Percentiles rank a stretch among this genome's conserved stretches.
Evolutionary conservation across 2,797 vertebrate species (phyloP).

Genomic region (Buphagus erythrorhynchus): DNA sequence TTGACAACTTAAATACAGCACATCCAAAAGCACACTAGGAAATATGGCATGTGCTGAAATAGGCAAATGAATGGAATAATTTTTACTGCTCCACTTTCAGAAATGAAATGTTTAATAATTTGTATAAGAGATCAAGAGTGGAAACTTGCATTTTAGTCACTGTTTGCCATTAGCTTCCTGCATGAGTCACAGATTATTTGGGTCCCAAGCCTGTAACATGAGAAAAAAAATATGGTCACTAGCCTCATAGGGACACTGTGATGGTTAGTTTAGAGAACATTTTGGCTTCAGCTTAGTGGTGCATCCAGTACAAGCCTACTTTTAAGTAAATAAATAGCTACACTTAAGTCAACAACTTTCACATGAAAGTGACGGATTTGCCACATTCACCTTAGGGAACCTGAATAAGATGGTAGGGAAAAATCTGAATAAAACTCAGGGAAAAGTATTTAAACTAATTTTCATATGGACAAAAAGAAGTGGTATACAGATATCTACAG

Average conservation of each 20-base stretch:
- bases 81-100: neutral
- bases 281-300: neutral
- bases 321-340: conserved; percentile 22
- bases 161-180: neutral
- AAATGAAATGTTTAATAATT: neutral
- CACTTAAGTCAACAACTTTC: neutral
- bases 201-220: neutral
- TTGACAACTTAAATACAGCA: neutral
- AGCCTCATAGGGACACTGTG: neutral
- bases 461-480: neutral
- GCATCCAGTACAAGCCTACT: neutral
- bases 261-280: neutral
- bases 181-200: neutral
- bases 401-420: neutral
- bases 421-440: neutral
- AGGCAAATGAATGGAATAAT: neutral
- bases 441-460: neutral
- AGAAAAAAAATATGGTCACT: neutral
- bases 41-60: fast-evolving
- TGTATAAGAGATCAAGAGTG: neutral
- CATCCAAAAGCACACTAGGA: neutral
- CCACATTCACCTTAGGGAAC: neutral
- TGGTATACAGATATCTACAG: neutral
- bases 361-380: neutral
- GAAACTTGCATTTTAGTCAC: neutral